Conservation (phyloP, 1,140 invertebrate genomes). For the Littorina saxatilis region DNA sequence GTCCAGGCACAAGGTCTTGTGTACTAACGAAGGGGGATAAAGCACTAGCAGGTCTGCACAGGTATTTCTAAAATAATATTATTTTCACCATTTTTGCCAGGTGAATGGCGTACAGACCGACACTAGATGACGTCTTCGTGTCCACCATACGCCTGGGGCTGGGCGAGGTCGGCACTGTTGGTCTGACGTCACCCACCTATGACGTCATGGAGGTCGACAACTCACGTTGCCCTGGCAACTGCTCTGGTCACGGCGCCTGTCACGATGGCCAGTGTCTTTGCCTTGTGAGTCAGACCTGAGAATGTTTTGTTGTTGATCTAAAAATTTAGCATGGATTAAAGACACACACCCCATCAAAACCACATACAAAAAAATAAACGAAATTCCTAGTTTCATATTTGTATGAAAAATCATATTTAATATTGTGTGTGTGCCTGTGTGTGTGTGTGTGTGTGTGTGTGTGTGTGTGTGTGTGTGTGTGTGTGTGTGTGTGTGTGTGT, state of each 20-base stretch:
- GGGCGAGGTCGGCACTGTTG: background rate
- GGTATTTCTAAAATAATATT: background rate
- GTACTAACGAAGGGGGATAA: background rate
- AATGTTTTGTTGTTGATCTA: too few relatives aligned
- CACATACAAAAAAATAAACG: too few relatives aligned
- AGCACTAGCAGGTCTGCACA: too few relatives aligned
- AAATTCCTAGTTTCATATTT: too few relatives aligned
- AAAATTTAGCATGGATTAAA: too few relatives aligned
- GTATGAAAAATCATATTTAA: too few relatives aligned
- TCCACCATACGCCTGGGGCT: constrained; percentile 21
- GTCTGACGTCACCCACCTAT: constrained; percentile 13
- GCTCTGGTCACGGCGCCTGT: constrained; percentile 93
- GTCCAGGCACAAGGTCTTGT: background rate
- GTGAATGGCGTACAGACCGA: background rate
- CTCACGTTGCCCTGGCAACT: constrained; percentile 79
- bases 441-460: background rate
- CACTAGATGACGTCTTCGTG: background rate
- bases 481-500: background rate
- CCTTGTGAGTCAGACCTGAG: constrained; percentile 85
- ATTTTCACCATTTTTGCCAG: background rate
- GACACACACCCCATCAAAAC: too few relatives aligned
- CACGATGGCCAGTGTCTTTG: constrained; percentile 93
- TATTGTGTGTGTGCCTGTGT: background rate
- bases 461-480: background rate
- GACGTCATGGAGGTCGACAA: constrained; percentile 1